Evolutionary conservation across 2,888 invertebrate species (phyloP).

Genomic region (Corythucha ciliata): DNA sequence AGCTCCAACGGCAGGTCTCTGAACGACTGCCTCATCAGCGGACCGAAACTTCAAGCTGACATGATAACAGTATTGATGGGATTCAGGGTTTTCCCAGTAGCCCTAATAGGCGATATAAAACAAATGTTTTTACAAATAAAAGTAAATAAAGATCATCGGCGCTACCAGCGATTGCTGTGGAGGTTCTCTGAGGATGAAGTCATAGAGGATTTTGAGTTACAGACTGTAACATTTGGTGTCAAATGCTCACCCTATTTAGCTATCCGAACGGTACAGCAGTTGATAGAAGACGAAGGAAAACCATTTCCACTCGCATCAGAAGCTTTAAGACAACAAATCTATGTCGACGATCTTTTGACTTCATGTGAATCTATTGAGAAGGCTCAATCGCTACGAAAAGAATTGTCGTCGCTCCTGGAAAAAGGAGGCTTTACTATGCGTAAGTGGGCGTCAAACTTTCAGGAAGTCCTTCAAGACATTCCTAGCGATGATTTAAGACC

Average conservation of each 20-base stretch:
- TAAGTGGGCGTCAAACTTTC: conserved; percentile 15
- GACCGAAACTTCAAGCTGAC: too few relatives aligned
- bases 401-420: conserved; percentile 15
- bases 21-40: too few relatives aligned
- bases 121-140: too few relatives aligned
- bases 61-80: too few relatives aligned
- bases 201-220: too few relatives aligned
- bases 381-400: conserved; percentile 8
- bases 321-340: conserved; percentile 16
- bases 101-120: too few relatives aligned
- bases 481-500: too few relatives aligned
- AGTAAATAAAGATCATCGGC: too few relatives aligned
- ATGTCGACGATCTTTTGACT: conserved; percentile 20
- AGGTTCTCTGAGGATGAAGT: too few relatives aligned
- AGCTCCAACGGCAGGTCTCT: too few relatives aligned
- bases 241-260: conserved; percentile 32
- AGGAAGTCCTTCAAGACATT: neutral
- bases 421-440: conserved; percentile 22
- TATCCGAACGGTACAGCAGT: conserved; percentile 26
- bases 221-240: too few relatives aligned
- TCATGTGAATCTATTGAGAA: conserved; percentile 9
- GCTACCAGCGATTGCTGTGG: conserved; percentile 34
- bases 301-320: conserved; percentile 24
- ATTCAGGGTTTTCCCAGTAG: too few relatives aligned
- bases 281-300: conserved; percentile 26